Conservation (phyloP, 2,888 invertebrate genomes). For the Pristionchus mayeri region DNA sequence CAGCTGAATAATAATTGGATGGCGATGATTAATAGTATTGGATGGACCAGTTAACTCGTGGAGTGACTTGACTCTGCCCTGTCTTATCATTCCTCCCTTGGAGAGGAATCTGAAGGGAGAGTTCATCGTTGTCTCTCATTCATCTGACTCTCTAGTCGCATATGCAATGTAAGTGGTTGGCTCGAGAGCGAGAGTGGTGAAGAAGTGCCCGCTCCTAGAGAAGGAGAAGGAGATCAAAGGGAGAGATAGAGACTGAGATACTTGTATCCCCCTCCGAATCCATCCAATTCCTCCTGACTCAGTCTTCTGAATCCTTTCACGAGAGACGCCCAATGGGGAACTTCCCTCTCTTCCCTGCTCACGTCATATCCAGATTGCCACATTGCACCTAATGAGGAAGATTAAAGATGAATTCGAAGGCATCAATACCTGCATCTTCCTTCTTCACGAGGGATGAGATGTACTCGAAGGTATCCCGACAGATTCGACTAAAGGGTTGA, state of each 20-base stretch:
- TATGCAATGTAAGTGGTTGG: conserved; percentile 58
- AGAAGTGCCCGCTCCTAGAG: conserved; percentile 60
- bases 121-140: conserved; percentile 8
- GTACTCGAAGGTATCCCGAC: conserved; percentile 21
- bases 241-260: neutral
- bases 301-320: conserved; percentile 43
- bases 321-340: conserved; percentile 35
- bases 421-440: neutral
- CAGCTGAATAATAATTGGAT: neutral
- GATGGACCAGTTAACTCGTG: conserved; percentile 48
- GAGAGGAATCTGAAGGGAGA: conserved; percentile 52
- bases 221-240: neutral
- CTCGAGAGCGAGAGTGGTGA: conserved; percentile 61
- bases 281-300: conserved; percentile 15
- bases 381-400: conserved; percentile 31
- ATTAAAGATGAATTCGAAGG: neutral
- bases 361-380: conserved; percentile 46
- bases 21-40: neutral
- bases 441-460: conserved; percentile 15
- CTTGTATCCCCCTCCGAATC: conserved; percentile 25
- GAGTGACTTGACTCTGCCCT: conserved; percentile 50
- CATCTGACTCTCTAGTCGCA: conserved; percentile 50
- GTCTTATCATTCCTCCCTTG: conserved; percentile 55
- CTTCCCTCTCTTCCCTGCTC: neutral
- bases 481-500: conserved; percentile 11